Evolutionary conservation across 92 coral and sea anemone species (phyloP).

Genomic region (Parazoanthus darwini): DNA sequence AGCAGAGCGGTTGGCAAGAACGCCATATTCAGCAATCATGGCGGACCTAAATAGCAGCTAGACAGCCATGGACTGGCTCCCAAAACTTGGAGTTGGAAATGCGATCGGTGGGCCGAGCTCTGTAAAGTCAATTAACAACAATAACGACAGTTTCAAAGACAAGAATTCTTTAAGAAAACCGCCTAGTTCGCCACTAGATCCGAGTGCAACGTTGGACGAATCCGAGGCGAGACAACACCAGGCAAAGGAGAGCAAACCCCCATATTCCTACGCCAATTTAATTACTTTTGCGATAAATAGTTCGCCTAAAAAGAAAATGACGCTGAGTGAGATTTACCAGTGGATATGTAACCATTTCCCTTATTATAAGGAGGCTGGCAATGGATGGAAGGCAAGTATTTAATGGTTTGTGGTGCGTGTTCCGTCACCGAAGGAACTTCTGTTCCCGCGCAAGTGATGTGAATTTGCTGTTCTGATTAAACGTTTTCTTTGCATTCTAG

Average conservation of each 20-base stretch:
- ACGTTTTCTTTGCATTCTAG: constrained; percentile 58
- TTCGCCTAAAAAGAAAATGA: constrained; percentile 97
- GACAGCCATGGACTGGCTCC: constrained; percentile 99
- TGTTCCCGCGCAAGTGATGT: constrained; percentile 37
- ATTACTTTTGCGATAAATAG: constrained; percentile 98
- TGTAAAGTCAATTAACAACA: constrained; percentile 67
- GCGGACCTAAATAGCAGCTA: constrained; percentile 99
- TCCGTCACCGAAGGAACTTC: constrained; percentile 1
- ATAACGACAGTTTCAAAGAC: constrained; percentile 74
- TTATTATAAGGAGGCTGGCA: constrained; percentile 97
- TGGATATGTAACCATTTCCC: constrained; percentile 99
- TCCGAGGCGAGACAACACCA: constrained; percentile 99
- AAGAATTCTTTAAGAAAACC: constrained; percentile 81
- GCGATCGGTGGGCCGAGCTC: constrained; percentile 77
- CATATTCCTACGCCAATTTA: constrained; percentile 97
- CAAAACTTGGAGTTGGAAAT: constrained; percentile 95
- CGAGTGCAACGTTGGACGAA: constrained; percentile 95
- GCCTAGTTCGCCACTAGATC: constrained; percentile 99
- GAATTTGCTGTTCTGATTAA: constrained; percentile 11
- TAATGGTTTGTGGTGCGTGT: background rate
- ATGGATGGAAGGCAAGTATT: constrained; percentile 96
- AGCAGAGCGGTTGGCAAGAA: constrained; percentile 99
- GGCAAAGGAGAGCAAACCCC: constrained; percentile 96
- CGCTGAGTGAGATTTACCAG: constrained; percentile 97
- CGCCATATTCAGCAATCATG: constrained; percentile 96